phyloP scores from a whole-genome alignment of 2,888 invertebrate genomes.

The Philonicus albiceps region DNA sequence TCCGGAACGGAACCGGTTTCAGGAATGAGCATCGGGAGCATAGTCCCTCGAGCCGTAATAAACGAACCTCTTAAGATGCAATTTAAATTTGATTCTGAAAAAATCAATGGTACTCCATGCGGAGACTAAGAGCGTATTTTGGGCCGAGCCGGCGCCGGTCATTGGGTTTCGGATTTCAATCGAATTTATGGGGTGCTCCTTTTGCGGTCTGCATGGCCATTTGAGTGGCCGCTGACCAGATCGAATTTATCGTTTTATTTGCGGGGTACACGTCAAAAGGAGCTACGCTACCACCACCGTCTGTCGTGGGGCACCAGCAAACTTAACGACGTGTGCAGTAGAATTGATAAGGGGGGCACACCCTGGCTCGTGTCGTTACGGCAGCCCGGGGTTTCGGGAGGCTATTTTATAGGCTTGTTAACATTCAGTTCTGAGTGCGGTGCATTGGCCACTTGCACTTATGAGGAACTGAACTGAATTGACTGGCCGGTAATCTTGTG shows the following conservation, averaged over 20 bases:
- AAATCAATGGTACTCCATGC: not conserved
- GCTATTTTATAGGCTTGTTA: not conserved
- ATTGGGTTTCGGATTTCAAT: not conserved
- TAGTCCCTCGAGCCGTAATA: slow-evolving; percentile 4
- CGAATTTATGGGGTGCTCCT: not conserved
- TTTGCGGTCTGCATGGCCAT: not conserved
- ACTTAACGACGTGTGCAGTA: not conserved
- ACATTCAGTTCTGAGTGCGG: not conserved
- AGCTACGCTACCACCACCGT: not conserved
- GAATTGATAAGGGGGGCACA: not conserved
- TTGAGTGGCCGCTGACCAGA: not conserved
- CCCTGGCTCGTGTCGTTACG: not conserved
- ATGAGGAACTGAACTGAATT: slow-evolving; percentile 9
- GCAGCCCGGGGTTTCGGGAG: not conserved
- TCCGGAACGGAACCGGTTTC: not conserved
- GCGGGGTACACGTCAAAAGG: not conserved
- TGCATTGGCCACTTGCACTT: not conserved
- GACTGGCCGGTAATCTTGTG: not conserved
- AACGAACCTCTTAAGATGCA: slow-evolving; percentile 37
- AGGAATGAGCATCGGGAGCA: slow-evolving; percentile 1
- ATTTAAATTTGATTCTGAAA: slow-evolving; percentile 36
- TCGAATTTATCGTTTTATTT: not conserved
- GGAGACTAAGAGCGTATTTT: too few species aligned
- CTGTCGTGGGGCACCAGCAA: not conserved
- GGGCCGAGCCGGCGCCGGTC: not conserved